phyloP scores from a whole-genome alignment of 1,140 invertebrate genomes.

The Ostrea denselamellosa region DNA sequence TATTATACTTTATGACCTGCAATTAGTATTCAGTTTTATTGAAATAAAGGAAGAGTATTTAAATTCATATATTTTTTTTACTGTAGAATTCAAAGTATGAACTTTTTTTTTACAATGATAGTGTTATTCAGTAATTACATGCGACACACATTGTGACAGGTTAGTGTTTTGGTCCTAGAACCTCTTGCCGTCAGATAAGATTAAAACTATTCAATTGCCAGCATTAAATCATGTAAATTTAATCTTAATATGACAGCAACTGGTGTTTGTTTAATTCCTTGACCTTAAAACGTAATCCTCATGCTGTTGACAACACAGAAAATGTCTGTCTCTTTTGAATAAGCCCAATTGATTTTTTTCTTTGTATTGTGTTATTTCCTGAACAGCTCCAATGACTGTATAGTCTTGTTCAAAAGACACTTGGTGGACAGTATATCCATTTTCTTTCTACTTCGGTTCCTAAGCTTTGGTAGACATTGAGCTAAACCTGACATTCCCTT shows the following conservation, averaged over 20 bases:
- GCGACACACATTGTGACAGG: not conserved
- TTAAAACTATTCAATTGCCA: constrained; percentile 2
- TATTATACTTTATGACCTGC: too few relatives aligned
- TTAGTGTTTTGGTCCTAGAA: constrained; percentile 13
- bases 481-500: constrained; percentile 13
- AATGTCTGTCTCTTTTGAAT: constrained; percentile 31
- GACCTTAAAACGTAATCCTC: constrained; percentile 15
- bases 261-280: constrained; percentile 30
- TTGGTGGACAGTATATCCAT: constrained; percentile 32
- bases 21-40: too few relatives aligned
- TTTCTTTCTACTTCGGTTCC: constrained; percentile 14
- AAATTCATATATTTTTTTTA: too few relatives aligned
- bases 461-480: constrained; percentile 14
- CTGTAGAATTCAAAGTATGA: too few relatives aligned
- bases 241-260: constrained; percentile 30
- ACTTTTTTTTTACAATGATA: too few relatives aligned
- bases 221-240: constrained; percentile 25
- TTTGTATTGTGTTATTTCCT: constrained; percentile 18
- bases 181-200: not conserved
- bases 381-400: constrained; percentile 26
- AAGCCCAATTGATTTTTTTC: constrained; percentile 36
- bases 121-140: not conserved
- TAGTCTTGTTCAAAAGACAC: not conserved
- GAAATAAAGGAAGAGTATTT: too few relatives aligned
- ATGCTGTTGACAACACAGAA: constrained; percentile 35